Evolutionary conservation across 2,113 vertebrate species (phyloP), one percentile per base, ranked within the genome.

Genomic region (Cebus imitator): DNA sequence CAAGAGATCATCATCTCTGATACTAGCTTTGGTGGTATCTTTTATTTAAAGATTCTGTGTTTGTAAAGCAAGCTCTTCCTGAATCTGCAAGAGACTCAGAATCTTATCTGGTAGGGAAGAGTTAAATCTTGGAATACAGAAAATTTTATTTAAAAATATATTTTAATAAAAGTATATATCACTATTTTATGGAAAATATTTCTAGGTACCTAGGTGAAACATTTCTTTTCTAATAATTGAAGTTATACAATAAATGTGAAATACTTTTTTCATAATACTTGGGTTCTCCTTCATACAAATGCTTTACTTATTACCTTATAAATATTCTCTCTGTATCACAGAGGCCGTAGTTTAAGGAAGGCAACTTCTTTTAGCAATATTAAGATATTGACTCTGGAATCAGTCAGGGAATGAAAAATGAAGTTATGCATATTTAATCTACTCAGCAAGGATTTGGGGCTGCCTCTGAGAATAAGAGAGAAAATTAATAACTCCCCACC

Each of bases 361-460:
- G 66, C 92, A 97, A 95, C 97, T 97, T 97, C 83, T 98, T 88
- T 96, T 97, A 97, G 96, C 70, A 97, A 98, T 98, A 98, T 98
- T 98, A 98, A 97, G 97, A 97, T 98, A 96, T 97, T 97, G 98
- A 97, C 95, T 97, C 84, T 97, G 87, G 87, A 97, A 97, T 98
- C 97, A 97, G 80, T 72, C 95, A 94, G 87, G 97, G 97, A 98
- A 97, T 98, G 97, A 97, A 97, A 98, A 98, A 97, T 97, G 97
- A 96, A 97, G 96, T 97, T 96, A 96, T 97, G 95, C 92, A 97
- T 97, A 97, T 98, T 97, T 98, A 97, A 97, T 97, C 79, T 96
- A 90, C 95, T 97, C 96, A 97, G 76, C 79, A 72, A 97, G 84
- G 94, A 97, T 98, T 97, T 94, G 80, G 68, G 87, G 17, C 87